phyloP scores from a whole-genome alignment of 1,140 invertebrate genomes.

The Drosophila nannoptera region DNA sequence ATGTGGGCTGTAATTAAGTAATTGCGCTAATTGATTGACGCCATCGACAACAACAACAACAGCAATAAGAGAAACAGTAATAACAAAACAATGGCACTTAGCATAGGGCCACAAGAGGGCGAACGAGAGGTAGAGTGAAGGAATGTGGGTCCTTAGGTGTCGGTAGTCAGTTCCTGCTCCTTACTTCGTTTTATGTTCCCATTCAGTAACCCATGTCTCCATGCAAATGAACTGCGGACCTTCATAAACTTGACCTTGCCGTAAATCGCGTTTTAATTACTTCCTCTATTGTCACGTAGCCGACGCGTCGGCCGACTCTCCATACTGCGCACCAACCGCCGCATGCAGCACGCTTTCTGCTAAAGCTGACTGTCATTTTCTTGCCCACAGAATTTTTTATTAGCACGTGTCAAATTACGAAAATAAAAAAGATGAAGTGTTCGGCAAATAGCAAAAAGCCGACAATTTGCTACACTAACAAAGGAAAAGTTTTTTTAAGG shows the following conservation, averaged over 20 bases:
- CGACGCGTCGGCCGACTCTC: conserved; percentile 32
- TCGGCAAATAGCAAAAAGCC: conserved; percentile 1
- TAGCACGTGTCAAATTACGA: conserved; percentile 72
- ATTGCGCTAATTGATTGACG: conserved; percentile 74
- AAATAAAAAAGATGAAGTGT: conserved; percentile 39
- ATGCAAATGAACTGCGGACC: conserved; percentile 72
- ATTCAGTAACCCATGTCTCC: conserved; percentile 11
- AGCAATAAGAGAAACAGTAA: conserved; percentile 7
- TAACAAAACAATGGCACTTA: conserved; percentile 33
- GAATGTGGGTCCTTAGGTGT: background rate
- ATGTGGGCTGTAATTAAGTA: conserved; percentile 72
- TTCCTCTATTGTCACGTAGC: conserved; percentile 74
- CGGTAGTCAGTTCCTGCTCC: conserved; percentile 7
- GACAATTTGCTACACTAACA: conserved; percentile 22
- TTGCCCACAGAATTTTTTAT: conserved; percentile 68
- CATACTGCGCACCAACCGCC: conserved; percentile 19
- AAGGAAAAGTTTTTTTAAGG: background rate
- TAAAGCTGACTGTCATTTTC: conserved; percentile 55
- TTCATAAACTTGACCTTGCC: conserved; percentile 75
- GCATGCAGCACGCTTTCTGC: conserved; percentile 4
- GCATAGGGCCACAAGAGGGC: conserved; percentile 9
- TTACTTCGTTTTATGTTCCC: conserved; percentile 15
- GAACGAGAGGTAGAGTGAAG: background rate
- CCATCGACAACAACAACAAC: conserved; percentile 25
- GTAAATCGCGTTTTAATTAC: conserved; percentile 76